These are phyloP conservation scores for Delia radicum DNA, from an alignment of 1,140 invertebrate species.

Conservation along the genomic window DNA sequence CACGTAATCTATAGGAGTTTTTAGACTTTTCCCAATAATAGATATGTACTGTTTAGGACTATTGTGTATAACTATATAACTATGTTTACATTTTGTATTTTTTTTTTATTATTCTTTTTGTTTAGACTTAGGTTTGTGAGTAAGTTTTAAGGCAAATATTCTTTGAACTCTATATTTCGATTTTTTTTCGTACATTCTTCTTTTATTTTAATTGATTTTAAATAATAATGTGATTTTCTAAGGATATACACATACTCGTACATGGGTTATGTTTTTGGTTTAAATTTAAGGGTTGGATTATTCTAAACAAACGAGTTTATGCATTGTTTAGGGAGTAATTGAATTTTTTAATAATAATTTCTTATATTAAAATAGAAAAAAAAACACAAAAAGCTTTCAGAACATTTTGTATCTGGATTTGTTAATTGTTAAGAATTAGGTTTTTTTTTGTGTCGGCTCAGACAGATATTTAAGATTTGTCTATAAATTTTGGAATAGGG, in stretches of 20 bases:
- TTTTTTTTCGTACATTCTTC: neutral
- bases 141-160: neutral
- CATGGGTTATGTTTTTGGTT: neutral
- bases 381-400: no score
- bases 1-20: neutral
- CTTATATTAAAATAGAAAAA: no score
- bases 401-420: no score
- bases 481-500: no score
- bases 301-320: neutral
- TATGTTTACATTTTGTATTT: neutral
- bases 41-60: neutral
- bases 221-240: constrained; percentile 20
- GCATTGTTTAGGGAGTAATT: no score
- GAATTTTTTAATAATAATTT: no score
- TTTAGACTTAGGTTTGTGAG: neutral
- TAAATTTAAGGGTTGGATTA: neutral
- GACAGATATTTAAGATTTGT: no score
- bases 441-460: no score
- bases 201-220: constrained; percentile 20
- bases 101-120: neutral
- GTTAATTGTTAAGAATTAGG: no score
- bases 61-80: neutral
- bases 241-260: neutral
- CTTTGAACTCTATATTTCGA: neutral
- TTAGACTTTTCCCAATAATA: neutral